Evolutionary conservation across 2,888 invertebrate species (phyloP), one percentile per base, ranked within the genome.

Genomic region (Rutpela maculata): DNA sequence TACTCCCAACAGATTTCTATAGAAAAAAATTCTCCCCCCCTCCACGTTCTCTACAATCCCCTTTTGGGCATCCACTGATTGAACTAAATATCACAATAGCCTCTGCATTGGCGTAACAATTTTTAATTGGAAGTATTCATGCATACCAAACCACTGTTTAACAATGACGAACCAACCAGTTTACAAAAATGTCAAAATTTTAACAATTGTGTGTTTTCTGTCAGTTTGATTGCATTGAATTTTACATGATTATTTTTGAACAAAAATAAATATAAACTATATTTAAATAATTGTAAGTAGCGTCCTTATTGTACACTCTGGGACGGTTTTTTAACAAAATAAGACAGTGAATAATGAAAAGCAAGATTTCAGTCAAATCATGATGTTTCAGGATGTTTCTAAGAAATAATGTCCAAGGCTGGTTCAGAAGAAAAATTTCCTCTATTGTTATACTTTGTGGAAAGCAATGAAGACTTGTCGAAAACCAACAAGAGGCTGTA

Each of bases 341-440:
- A 0, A 35, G 17, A 12, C 12, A 1, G 50, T 50, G 50, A n/a
- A 50, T n/a, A n/a, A n/a, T 50, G n/a, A 50, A 50, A 50, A 50
- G 2, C n/a, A 50, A 15, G 4, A 15, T 7, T 6, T 50, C 6
- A 50, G 1, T 50, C n/a, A 7, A n/a, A n/a, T n/a, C 7, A 11
- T 71, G 3, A 63, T 22, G 35, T 77, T 77, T 43, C 69, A 82
- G 79, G 75, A 82, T 82, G 82, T 68, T 69, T 55, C 65, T 70
- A 63, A 38, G 57, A 62, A 19, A 80, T 72, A 75, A 81, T 79
- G 79, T 75, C 78, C 57, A 80, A 78, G 68, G 65, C 75, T 70
- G 71, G 67, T 70, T 79, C 83, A 7, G 89, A 89, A 80, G 89
- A 90, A 84, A 86, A 87, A 73, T 87, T 87, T 67, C 90, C 89